Evolutionary conservation across 2,113 vertebrate species (phyloP).

Genomic region (Vidua chalybeata): DNA sequence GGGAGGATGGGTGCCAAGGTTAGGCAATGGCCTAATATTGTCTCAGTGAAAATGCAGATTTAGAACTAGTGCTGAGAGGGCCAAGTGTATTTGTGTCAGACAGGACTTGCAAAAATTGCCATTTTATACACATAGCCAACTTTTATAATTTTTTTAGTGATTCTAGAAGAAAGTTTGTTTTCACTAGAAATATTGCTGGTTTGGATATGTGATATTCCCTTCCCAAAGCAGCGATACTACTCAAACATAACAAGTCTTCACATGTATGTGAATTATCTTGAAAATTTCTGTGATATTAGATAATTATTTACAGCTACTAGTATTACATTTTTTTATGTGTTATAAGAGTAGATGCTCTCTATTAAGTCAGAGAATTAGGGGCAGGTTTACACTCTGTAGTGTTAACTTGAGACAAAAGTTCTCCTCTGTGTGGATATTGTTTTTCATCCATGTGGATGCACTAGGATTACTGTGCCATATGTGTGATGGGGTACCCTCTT

Average conservation of each 20-base stretch:
- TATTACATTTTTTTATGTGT: neutral
- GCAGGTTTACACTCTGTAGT: neutral
- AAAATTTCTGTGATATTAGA: neutral
- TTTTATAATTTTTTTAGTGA: neutral
- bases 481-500: neutral
- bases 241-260: rapidly evolving
- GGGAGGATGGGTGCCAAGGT: neutral
- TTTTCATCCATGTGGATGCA: neutral
- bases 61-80: neutral
- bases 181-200: neutral
- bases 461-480: neutral
- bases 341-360: neutral
- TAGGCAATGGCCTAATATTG: neutral
- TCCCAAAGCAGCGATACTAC: neutral
- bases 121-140: neutral
- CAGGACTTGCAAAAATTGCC: neutral
- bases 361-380: neutral
- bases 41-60: neutral
- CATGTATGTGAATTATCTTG: neutral
- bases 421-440: neutral
- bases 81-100: neutral
- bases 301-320: neutral
- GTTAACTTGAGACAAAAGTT: neutral
- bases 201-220: neutral
- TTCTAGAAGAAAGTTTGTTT: neutral